These are phyloP conservation scores for Scelioninae gen. 1 DNA, from an alignment of 2,888 invertebrate genomes.

Conservation along the genomic window DNA sequence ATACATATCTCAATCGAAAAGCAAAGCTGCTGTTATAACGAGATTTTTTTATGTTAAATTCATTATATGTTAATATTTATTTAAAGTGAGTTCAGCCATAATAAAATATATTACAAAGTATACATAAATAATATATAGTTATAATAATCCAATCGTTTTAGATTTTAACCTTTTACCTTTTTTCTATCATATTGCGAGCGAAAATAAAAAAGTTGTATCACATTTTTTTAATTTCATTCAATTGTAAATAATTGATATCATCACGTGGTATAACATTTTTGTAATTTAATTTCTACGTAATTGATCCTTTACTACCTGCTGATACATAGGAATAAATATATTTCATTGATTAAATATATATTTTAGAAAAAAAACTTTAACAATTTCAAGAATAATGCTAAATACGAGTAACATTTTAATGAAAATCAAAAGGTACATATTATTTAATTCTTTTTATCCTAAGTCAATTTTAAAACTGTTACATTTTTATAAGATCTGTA, in stretches of 20 bases:
- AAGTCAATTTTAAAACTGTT: no score
- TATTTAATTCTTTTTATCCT: no score
- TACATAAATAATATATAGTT: neutral
- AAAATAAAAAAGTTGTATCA: neutral
- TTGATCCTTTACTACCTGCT: no score
- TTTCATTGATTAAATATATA: no score
- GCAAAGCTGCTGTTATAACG: neutral
- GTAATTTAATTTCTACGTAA: neutral
- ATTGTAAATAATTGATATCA: constrained; percentile 2
- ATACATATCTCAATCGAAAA: neutral
- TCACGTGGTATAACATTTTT: neutral
- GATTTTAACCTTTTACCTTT: neutral
- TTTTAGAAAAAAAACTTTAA: no score
- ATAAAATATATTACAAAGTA: no score
- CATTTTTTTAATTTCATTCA: no score
- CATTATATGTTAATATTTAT: neutral
- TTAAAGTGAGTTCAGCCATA: neutral
- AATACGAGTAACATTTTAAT: no score
- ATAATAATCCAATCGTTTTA: neutral
- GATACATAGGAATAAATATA: no score
- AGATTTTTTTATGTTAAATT: neutral
- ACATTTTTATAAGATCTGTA: no score
- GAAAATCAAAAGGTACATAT: no score
- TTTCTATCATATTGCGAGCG: neutral
- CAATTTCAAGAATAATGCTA: no score